Conservation (phyloP, 2,113 vertebrate species). For the Sphaerodactylus townsendi region DNA sequence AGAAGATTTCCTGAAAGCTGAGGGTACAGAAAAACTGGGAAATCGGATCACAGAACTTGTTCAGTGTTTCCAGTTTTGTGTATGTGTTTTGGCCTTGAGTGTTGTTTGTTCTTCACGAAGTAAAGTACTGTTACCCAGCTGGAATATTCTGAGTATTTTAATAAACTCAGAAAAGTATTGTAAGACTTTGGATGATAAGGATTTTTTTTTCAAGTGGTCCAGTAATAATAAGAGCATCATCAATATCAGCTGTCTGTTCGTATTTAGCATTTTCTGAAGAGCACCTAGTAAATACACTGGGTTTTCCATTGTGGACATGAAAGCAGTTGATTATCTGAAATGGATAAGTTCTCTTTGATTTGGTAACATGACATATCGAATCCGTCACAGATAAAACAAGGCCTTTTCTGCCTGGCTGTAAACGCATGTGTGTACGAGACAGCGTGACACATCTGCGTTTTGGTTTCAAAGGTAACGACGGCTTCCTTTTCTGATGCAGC, state of each 20-base stretch:
- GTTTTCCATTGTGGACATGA: not conserved
- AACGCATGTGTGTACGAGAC: not conserved
- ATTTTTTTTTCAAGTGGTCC: not conserved
- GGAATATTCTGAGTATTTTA: not conserved
- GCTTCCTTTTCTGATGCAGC: slow-evolving; percentile 31
- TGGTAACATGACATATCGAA: not conserved
- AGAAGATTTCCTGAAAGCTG: not conserved
- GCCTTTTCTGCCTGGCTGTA: not conserved
- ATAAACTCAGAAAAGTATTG: not conserved
- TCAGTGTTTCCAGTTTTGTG: no score
- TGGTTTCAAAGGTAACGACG: slow-evolving; percentile 26
- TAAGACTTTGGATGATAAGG: not conserved
- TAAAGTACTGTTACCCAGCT: not conserved
- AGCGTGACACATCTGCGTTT: not conserved
- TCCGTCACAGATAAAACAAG: not conserved
- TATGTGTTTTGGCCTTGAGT: not conserved
- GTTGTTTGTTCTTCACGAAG: not conserved
- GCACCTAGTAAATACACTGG: not conserved
- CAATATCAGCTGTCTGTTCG: slow-evolving; percentile 10
- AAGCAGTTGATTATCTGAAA: not conserved
- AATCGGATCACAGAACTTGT: not conserved
- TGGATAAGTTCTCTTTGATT: slow-evolving; percentile 29
- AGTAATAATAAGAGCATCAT: not conserved
- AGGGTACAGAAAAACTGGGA: not conserved
- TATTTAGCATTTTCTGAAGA: slow-evolving; percentile 7